Base-by-base conservation (phyloP, 2,797 vertebrate species). In the Rhynchotus rufescens region DNA sequence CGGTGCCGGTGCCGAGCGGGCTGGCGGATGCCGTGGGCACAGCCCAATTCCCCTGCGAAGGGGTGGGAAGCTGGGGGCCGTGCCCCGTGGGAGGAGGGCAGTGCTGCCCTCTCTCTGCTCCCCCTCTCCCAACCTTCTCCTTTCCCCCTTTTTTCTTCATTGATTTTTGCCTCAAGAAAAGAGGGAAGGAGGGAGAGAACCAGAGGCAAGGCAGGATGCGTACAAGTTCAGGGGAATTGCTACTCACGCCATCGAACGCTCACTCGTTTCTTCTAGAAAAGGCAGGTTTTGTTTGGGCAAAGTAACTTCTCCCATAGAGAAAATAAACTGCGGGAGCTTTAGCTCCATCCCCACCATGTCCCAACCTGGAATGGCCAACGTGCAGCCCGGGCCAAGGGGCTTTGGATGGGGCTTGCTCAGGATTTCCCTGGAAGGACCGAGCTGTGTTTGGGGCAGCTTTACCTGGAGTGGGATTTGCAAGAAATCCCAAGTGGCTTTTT, bases 131-230 rank as follows among this genome's bases (percentile, higher is more conserved):
- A 15, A 3, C 59, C 78, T 28, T 68, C 62, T 42, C 82, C 30
- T 67, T 34, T 51, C 16, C 51, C 28, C 5, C 40, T 15, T 82
- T 88, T 56, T 13, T 51, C 16, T 14, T 0, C 15, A 59, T 60
- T 47, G 47, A 47, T 28, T 80, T 94, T 80, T 69, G 32, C 34
- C 56, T 62, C 12, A 13, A 45, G 44, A 81, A 26, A 14, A 61
- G 44, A 45, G 45, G 76, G 34, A 16, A 61, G 40, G 26, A 83
- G 51, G 20, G 30, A 84, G 32, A 67, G 54, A n/a, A 68, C 8
- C 22, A 0, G 0, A 42, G 49, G 1, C 2, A 3, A 12, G 32
- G 56, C 9, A 8, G 62, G 66, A 65, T 59, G 64, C 28, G 66
- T 57, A 71, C 19, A 54, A 32, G 40, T 36, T 56, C 26, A 5